These are phyloP conservation scores for Leptinotarsa haldemani DNA, from an alignment of 2,888 invertebrate species.

Conservation along the genomic window DNA sequence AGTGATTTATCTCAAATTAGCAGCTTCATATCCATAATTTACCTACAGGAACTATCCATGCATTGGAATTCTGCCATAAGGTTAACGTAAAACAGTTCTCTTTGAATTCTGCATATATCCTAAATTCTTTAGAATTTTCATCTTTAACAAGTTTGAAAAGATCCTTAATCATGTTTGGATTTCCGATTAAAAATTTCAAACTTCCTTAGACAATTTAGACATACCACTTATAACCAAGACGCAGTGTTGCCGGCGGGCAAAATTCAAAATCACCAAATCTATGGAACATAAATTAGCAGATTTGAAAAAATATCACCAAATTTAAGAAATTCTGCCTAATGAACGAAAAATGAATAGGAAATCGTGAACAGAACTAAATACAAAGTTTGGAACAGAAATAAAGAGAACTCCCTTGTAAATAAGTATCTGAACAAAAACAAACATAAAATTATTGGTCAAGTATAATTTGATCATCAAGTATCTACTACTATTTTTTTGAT, in stretches of 20 bases:
- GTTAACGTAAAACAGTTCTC: not conserved
- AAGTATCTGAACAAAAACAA: no score
- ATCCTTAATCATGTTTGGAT: not conserved
- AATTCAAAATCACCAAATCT: not conserved
- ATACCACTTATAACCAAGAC: not conserved
- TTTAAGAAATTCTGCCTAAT: not conserved
- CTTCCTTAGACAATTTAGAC: no score
- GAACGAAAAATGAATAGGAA: not conserved
- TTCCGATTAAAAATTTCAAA: not conserved
- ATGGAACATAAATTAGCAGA: not conserved
- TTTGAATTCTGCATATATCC: not conserved
- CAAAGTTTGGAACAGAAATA: not conserved
- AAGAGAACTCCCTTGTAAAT: not conserved
- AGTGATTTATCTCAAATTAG: not conserved
- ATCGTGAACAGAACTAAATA: not conserved
- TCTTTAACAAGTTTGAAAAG: conserved; percentile 1
- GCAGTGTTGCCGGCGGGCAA: not conserved
- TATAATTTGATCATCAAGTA: no score
- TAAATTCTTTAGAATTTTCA: not conserved
- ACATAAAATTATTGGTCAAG: no score
- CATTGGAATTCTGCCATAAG: conserved; percentile 10
- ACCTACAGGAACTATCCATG: conserved; percentile 14
- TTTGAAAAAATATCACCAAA: not conserved
- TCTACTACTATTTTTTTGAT: no score
- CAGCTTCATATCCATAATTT: not conserved